phyloP scores from a whole-genome alignment of 2,113 vertebrate species.

The Chloebia gouldiae region DNA sequence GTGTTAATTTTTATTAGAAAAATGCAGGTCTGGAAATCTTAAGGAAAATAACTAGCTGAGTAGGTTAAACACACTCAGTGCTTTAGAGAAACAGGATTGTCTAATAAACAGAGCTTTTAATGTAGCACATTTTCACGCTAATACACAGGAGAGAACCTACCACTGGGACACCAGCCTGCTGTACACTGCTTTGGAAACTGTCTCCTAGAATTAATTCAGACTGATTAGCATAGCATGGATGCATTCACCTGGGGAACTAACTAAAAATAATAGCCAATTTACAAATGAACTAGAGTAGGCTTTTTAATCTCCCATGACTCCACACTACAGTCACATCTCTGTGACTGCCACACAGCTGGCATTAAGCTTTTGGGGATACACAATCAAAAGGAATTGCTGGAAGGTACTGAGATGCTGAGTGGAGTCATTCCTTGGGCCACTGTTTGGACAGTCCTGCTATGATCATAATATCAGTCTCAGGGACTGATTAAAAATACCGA shows the following conservation, averaged over 20 bases:
- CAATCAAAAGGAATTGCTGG: background rate
- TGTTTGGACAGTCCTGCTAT: background rate
- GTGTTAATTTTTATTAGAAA: background rate
- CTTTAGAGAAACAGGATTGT: background rate
- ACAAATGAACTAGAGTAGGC: background rate
- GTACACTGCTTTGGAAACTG: background rate
- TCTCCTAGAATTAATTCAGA: slow-evolving; percentile 28
- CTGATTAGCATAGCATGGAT: slow-evolving; percentile 12
- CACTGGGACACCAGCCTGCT: background rate
- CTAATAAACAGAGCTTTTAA: background rate
- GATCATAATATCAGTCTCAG: background rate
- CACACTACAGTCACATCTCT: background rate
- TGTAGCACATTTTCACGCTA: background rate
- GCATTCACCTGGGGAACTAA: background rate
- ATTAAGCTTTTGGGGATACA: background rate
- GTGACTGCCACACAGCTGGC: background rate
- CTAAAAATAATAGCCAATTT: slow-evolving; percentile 49
- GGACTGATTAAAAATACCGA: background rate
- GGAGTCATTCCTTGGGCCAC: background rate
- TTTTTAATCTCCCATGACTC: slow-evolving; percentile 10
- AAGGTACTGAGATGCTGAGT: background rate
- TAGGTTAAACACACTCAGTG: background rate
- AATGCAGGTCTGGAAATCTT: background rate
- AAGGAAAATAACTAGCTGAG: background rate
- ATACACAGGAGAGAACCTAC: background rate